Evolutionary conservation across 2,113 vertebrate genomes (phyloP), one percentile per base, ranked within the genome.

Genomic region (Crocuta crocuta): DNA sequence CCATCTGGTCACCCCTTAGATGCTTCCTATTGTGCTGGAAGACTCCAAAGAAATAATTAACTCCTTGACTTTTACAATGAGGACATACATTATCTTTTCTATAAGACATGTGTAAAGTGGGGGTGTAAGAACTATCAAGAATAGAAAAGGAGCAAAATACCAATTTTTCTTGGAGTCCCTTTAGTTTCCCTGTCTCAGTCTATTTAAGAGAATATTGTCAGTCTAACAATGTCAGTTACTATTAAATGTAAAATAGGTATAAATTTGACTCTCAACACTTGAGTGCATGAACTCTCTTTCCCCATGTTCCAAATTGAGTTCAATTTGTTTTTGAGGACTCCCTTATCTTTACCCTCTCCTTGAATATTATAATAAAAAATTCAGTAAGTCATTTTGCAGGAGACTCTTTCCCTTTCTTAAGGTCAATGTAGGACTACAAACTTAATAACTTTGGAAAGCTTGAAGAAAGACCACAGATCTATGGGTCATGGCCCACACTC

Each of bases 291-390:
- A 45, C 7, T 63, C 43, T 73, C 23, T 79, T 55, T 89, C 6
- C 43, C 6, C 23, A 19, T 73, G 10, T 82, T 89, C 12, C 19
- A 94, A 89, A 95, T 0, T 55, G 24, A 88, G 28, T 45, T 92
- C 35, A 85, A 16, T 50, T 96, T 82, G 33, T 5, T 24, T 91
- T 81, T 85, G 26, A 53, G 15, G 86, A 35, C 45, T 88, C 93
- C 28, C 43, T 94, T 96, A 73, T 39, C 10, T 66, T 39, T 78
- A 7, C 24, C 45, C 2, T 81, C 31, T 71, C 45, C n/a, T 26
- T 92, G 21, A 70, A 96, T 89, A 17, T 82, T 66, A 39, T 71
- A 78, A 50, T 82, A 31, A 95, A 66, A 92, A 94, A 96, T 91
- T 82, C 26, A 89, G 16, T 66, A 45, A 90, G 10, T 79, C 55